Base-by-base conservation (phyloP, 2,888 invertebrate genomes). In the Andrena camellia region DNA sequence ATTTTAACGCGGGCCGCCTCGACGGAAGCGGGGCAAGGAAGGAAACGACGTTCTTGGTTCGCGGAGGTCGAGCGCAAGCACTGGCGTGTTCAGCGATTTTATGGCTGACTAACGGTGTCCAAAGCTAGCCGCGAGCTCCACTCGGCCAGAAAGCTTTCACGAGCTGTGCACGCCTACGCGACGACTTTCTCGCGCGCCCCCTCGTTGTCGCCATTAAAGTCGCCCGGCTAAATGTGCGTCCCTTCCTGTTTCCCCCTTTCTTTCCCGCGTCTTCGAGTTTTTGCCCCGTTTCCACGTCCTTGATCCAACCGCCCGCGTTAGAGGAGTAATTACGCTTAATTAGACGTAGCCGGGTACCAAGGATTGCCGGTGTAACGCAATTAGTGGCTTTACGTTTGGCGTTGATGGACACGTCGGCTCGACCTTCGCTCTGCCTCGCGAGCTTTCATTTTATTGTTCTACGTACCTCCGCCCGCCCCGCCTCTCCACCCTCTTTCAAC, bases 91-190 rank as follows among this genome's bases (percentile, higher is more conserved):
- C 71, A 76, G 70, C 74, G 78, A 82, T 87, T 86, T 86, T 76
- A 86, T 83, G 86, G 81, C 66, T 81, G 85, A 77, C 78, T 80
- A 82, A 75, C 78, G 73, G 79, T 81, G 70, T 67, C 60, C 68
- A 50, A 48, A 29, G 67, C 64, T 78, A 42, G 69, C 54, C 75
- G 62, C 59, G 70, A 77, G 59, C 75, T 86, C 73, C 76, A 81
- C 79, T 83, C 80, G 72, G 59, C 77, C 48, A 78, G 74, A 85
- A 70, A 85, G 68, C 78, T 81, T 78, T 69, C 74, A 74, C 67
- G 78, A 64, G 67, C 60, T 33, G 64, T 54, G 50, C 52, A 20
- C 76, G 42, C 60, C 48, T 66, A 62, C 50, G 50, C 50, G 63
- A 67, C 33, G 50, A 20, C 52, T 33, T 48, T 52, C 23, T 20